phyloP scores from a whole-genome alignment of 2,113 vertebrate species.

The Coreoperca whiteheadi region DNA sequence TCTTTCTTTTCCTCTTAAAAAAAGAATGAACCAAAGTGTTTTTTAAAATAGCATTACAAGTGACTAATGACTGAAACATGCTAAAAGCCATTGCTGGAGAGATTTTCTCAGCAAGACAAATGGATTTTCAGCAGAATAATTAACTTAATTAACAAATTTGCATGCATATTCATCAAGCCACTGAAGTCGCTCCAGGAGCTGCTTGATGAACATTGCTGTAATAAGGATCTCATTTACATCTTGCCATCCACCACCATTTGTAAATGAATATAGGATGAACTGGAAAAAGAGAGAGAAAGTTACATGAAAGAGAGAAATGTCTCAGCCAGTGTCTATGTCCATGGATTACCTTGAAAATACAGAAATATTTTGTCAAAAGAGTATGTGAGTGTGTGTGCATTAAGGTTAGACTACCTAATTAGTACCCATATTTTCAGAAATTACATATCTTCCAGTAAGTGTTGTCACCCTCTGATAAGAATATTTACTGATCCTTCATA shows the following conservation, averaged over 20 bases:
- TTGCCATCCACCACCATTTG: constrained; percentile 93
- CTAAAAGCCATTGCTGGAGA: constrained; percentile 2
- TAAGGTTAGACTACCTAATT: too few species aligned
- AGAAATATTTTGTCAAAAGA: background rate
- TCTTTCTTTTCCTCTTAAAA: constrained; percentile 70
- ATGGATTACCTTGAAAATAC: background rate
- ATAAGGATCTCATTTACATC: constrained; percentile 99
- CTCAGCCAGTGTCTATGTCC: background rate
- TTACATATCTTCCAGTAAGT: too few species aligned
- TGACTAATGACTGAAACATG: constrained; percentile 89
- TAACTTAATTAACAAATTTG: constrained; percentile 99
- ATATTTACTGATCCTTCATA: too few species aligned
- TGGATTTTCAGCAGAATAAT: constrained; percentile 99
- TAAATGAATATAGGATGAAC: constrained; percentile 66
- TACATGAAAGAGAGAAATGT: background rate
- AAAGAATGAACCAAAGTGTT: constrained; percentile 91
- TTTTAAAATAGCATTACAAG: constrained; percentile 91
- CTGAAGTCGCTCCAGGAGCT: constrained; percentile 96
- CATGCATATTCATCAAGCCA: constrained; percentile 99
- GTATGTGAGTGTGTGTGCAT: background rate
- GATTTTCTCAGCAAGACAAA: constrained; percentile 89
- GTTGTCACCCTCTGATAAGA: too few species aligned
- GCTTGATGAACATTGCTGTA: constrained; percentile 96
- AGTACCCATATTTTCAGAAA: too few species aligned
- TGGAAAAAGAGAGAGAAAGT: constrained; percentile 11